phyloP scores from a whole-genome alignment of 2,888 invertebrate species.

The Tubulanus polymorphus region DNA sequence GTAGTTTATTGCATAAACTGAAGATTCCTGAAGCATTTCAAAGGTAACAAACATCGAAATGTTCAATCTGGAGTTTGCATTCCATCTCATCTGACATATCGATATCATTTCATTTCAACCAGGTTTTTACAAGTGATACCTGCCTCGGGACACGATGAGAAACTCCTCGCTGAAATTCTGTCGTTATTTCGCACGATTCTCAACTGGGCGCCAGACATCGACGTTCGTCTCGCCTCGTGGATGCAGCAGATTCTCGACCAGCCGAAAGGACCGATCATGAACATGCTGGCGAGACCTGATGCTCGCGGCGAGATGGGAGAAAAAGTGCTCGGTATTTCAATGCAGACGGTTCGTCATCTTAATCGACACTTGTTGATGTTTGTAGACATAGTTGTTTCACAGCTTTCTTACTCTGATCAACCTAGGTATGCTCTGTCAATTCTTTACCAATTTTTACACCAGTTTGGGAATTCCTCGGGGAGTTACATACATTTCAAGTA shows the following conservation, averaged over 20 bases:
- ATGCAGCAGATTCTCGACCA: conserved; percentile 39
- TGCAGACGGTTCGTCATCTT: too few relatives aligned
- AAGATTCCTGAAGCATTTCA: neutral
- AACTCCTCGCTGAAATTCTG: conserved; percentile 38
- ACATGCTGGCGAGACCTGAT: conserved; percentile 32
- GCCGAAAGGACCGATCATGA: conserved; percentile 41
- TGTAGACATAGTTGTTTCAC: too few relatives aligned
- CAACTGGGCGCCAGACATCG: conserved; percentile 26
- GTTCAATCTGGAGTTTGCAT: neutral
- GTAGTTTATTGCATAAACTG: neutral
- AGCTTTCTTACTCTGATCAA: too few relatives aligned
- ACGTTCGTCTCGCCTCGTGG: conserved; percentile 35
- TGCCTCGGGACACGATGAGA: conserved; percentile 41
- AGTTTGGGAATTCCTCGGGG: too few relatives aligned
- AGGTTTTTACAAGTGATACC: conserved; percentile 47
- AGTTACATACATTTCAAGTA: too few relatives aligned
- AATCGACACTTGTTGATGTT: conserved; percentile 41
- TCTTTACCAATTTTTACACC: too few relatives aligned
- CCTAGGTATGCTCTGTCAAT: too few relatives aligned
- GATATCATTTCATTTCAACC: too few relatives aligned
- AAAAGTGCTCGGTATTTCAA: too few relatives aligned
- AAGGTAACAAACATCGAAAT: neutral
- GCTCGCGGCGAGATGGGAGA: conserved; percentile 22
- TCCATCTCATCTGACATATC: neutral
- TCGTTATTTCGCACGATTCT: conserved; percentile 33